Evolutionary conservation across 2,113 vertebrate genomes (phyloP).

Genomic region (Lucifuga dentata): DNA sequence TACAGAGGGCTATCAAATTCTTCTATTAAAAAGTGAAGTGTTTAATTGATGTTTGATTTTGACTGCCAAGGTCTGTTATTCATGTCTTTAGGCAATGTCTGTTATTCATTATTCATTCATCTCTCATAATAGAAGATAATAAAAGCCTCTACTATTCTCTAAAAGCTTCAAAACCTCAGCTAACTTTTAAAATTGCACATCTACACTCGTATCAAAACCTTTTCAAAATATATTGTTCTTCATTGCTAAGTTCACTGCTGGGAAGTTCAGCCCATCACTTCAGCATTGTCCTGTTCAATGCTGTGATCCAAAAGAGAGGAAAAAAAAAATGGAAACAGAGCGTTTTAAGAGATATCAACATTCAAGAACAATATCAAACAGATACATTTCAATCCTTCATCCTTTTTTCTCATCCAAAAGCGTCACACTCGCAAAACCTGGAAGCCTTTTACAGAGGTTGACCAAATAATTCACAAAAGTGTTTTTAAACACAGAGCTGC

Average conservation of each 20-base stretch:
- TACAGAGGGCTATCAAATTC: neutral
- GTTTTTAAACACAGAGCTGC: conserved; percentile 50
- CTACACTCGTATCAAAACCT: too few relatives aligned
- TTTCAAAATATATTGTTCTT: conserved; percentile 19
- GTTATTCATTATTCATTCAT: too few relatives aligned
- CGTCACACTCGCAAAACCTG: conserved; percentile 38
- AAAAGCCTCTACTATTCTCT: too few relatives aligned
- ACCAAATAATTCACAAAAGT: conserved; percentile 46
- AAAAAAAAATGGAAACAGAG: neutral
- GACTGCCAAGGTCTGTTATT: too few relatives aligned
- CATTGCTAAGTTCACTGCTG: neutral
- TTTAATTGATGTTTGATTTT: too few relatives aligned
- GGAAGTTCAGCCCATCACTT: conserved; percentile 10
- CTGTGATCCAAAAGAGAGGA: neutral
- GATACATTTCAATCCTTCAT: conserved; percentile 47
- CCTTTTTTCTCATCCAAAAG: conserved; percentile 29
- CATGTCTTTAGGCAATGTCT: too few relatives aligned
- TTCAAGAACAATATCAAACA: conserved; percentile 50
- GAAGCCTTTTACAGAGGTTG: conserved; percentile 26
- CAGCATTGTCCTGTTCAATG: neutral
- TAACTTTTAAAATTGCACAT: too few relatives aligned
- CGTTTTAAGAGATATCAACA: conserved; percentile 24
- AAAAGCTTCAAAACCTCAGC: too few relatives aligned
- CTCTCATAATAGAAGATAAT: too few relatives aligned
- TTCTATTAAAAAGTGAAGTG: too few relatives aligned